Base-by-base conservation (phyloP, 2,797 vertebrate species). In the Lateolabrax maculatus region DNA sequence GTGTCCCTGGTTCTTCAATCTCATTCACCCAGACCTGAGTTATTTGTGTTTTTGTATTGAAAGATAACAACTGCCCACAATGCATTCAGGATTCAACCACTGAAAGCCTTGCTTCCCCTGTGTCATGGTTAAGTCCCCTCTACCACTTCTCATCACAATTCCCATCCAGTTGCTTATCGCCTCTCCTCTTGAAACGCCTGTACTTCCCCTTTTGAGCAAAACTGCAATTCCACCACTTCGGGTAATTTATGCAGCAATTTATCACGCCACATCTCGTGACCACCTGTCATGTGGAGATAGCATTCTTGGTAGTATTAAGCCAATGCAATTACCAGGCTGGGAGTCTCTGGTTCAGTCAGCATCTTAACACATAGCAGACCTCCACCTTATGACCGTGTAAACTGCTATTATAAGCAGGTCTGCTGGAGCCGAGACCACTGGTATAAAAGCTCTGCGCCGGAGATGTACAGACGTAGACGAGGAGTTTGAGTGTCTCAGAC, bases 271-370 rank as follows among this genome's bases (percentile, higher is more conserved):
- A 92, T 93, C 91, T 91, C 64, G 46, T 85, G 88, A 91, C 92
- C 88, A 93, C 88, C 93, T 94, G 93, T 90, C 92, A 90, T 51
- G 83, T 52, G 53, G 60, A 79, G 93, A 93, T 93, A 93, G 84
- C 74, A 72, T 89, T 89, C 72, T 83, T 67, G 66, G 67, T 81
- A 58, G 73, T 79, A 83, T 84, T 89, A 90, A 85, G 82, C 87
- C 87, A 61, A 84, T 72, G 89, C 81, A 92, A 87, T 93, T 90
- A 92, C 86, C 75, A 90, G 81, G 66, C 72, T 52, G 73, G 76
- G 53, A 74, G 71, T 89, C 81, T 85, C 57, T 60, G 79, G 87
- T 87, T 90, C 88, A 87, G 89, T 87, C 86, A 78, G 85, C 88
- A 88, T 87, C 83, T 84, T 87, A 66, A 79, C 85, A 69, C 70